These are phyloP conservation scores for Leucophora obtusa DNA, from an alignment of 2,888 invertebrate species.

Conservation along the genomic window DNA sequence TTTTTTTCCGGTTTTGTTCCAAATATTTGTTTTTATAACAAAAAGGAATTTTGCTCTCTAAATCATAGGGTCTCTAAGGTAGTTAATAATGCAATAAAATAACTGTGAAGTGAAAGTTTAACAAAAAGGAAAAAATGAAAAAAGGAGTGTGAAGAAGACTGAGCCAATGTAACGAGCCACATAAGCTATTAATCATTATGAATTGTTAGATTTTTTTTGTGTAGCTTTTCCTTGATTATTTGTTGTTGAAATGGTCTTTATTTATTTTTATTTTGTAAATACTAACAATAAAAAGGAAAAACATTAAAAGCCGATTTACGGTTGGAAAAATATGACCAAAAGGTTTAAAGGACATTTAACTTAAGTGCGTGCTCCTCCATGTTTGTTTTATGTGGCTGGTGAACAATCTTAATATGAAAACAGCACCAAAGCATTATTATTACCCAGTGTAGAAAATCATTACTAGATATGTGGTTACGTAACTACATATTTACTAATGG, in stretches of 20 bases:
- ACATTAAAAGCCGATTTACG: not conserved
- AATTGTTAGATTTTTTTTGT: constrained; percentile 17
- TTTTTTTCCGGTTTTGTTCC: not conserved
- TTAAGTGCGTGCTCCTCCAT: not conserved
- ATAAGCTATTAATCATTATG: constrained; percentile 44
- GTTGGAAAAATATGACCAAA: not conserved
- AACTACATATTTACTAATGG: too few species aligned
- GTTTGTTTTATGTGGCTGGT: not conserved
- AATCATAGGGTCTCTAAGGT: constrained; percentile 38
- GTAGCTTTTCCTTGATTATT: not conserved
- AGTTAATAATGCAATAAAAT: constrained; percentile 23
- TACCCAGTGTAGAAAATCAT: too few species aligned
- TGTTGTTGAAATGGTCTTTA: not conserved
- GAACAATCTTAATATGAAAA: not conserved
- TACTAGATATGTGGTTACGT: too few species aligned
- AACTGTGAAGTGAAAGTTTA: not conserved
- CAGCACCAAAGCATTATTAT: not conserved
- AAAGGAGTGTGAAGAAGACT: constrained; percentile 5
- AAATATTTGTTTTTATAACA: not conserved
- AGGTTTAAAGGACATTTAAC: constrained; percentile 15
- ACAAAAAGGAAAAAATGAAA: constrained; percentile 5
- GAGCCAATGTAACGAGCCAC: constrained; percentile 10
- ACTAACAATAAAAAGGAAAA: not conserved
- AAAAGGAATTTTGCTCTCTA: constrained; percentile 8
- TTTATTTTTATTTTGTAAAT: not conserved